Percentiles rank a stretch among this genome's conserved stretches.
Evolutionary conservation across 1,140 invertebrate genomes (phyloP).

Genomic region (Pseudomyrmex gracilis): DNA sequence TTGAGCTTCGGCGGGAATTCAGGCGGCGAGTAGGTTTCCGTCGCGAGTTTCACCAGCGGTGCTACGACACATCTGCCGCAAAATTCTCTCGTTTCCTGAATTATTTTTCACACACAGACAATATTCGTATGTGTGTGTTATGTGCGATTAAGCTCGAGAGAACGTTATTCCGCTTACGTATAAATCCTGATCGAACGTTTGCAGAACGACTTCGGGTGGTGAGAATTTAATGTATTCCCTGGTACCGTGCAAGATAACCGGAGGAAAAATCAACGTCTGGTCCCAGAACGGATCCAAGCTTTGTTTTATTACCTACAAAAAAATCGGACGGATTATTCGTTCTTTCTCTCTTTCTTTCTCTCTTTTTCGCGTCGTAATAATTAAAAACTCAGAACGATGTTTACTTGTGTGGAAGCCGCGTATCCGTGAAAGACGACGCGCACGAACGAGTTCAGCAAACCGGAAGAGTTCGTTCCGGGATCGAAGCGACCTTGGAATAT

Average conservation of each 20-base stretch:
- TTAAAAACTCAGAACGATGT: conserved; percentile 30
- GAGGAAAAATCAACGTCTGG: conserved; percentile 85
- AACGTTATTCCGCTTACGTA: conserved; percentile 72
- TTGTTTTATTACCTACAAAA: conserved; percentile 79
- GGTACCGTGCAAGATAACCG: conserved; percentile 84
- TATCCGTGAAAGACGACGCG: conserved; percentile 84
- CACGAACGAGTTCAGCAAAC: conserved; percentile 85
- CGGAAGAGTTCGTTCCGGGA: conserved; percentile 85
- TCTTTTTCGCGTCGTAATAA: too few species aligned
- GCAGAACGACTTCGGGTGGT: conserved; percentile 84
- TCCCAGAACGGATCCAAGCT: conserved; percentile 88
- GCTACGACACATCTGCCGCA: conserved; percentile 85
- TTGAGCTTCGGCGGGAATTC: conserved; percentile 86
- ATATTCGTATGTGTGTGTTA: conserved; percentile 58
- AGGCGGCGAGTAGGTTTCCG: conserved; percentile 81
- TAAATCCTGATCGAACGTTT: conserved; percentile 82
- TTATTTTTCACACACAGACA: neutral
- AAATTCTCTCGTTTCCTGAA: conserved; percentile 85
- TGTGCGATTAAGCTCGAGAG: too few species aligned
- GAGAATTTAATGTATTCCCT: conserved; percentile 82
- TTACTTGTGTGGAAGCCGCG: conserved; percentile 78
- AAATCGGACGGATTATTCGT: neutral
- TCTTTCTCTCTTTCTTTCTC: neutral
- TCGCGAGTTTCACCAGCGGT: conserved; percentile 85
- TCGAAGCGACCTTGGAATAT: conserved; percentile 88